Conservation (phyloP, 2,888 invertebrate species). For the Eudemis profundana region DNA sequence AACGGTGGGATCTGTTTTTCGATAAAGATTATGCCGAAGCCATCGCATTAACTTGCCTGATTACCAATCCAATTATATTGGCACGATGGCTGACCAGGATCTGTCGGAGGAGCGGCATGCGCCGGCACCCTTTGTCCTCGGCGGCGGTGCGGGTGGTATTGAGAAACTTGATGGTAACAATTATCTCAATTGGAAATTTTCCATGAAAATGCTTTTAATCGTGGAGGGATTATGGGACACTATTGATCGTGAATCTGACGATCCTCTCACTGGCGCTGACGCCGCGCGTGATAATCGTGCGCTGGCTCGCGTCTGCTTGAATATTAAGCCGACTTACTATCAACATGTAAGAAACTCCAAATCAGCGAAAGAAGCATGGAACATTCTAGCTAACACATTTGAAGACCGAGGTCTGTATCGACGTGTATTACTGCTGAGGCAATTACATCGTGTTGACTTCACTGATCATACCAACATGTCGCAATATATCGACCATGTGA, state of each 20-base stretch:
- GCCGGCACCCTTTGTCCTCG: too few species aligned
- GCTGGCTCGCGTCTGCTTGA: neutral
- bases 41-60: too few species aligned
- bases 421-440: neutral
- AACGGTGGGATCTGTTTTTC: too few species aligned
- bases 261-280: neutral
- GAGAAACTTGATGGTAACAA: neutral
- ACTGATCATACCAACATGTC: neutral
- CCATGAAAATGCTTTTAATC: neutral
- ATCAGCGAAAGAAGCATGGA: conserved; percentile 10
- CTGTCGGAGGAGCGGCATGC: too few species aligned
- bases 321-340: neutral
- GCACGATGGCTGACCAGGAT: too few species aligned
- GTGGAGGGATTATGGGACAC: conserved; percentile 1
- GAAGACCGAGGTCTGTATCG: conserved; percentile 15
- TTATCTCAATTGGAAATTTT: neutral
- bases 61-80: too few species aligned
- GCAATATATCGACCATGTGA: neutral
- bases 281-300: neutral
- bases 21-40: too few species aligned
- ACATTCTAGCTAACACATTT: neutral
- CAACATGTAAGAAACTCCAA: neutral
- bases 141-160: too few species aligned
- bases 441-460: too few species aligned
- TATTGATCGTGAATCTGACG: neutral